Percentiles rank a stretch among this genome's conserved stretches.
Evolutionary conservation across 2,113 vertebrate genomes (phyloP).

Genomic region (Nestor notabilis): DNA sequence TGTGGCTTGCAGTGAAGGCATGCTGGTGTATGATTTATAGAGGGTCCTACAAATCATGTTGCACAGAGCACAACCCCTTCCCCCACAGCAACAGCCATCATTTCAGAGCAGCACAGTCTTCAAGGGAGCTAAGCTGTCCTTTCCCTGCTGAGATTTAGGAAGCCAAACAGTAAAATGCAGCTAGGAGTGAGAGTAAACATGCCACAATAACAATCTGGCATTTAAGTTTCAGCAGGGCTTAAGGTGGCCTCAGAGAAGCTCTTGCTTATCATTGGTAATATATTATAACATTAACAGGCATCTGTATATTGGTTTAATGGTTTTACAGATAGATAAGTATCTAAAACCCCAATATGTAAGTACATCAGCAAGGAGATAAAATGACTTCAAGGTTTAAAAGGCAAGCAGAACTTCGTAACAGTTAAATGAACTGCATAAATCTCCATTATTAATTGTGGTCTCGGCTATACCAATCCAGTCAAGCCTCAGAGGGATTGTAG

Average conservation of each 20-base stretch:
- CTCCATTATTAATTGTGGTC: not conserved
- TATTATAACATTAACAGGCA: not conserved
- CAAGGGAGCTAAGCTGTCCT: not conserved
- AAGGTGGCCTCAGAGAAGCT: not conserved
- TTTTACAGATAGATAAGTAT: not conserved
- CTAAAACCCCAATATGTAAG: not conserved
- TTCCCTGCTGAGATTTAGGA: slow-evolving; percentile 37
- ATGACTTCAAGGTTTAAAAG: not conserved
- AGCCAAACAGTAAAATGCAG: slow-evolving; percentile 16
- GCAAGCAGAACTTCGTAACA: not conserved
- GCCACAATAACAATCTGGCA: not conserved
- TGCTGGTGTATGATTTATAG: slow-evolving; percentile 54
- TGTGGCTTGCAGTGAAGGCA: not conserved
- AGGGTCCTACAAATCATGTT: slow-evolving; percentile 53
- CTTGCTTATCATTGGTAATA: not conserved
- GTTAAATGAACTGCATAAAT: not conserved
- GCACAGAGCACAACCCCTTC: not conserved
- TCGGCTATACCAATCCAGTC: not conserved
- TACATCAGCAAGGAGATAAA: not conserved
- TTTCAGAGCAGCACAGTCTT: not conserved
- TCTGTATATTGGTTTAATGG: not conserved
- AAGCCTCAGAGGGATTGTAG: not conserved
- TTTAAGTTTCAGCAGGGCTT: slow-evolving; percentile 20
- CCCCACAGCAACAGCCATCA: slow-evolving; percentile 33
- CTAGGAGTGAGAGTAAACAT: slow-evolving; percentile 8